Evolutionary conservation across 2,797 vertebrate genomes (phyloP), one percentile per base, ranked within the genome.

Genomic region (Toxotes lorentzi): DNA sequence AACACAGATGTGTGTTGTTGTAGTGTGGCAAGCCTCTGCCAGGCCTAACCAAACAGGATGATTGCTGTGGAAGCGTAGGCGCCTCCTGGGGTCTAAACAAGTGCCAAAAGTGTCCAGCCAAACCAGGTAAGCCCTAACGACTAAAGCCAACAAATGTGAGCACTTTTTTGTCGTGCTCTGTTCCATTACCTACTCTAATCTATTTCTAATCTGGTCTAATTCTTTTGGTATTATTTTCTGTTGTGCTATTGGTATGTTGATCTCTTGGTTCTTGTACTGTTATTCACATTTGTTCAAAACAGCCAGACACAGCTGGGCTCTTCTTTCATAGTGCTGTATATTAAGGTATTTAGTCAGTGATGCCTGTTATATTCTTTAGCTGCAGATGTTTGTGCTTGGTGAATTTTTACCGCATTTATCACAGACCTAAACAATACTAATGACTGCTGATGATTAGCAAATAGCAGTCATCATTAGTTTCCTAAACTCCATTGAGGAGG

Each of bases 61-160:
- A 98, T 90, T 99, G 97, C 93, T 99, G 98, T 6, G 96, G 97
- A 89, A 98, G 97, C 4, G 94, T 99, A 80, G 97, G 97, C 14
- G 93, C 96, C 79, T 97, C 97, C 81, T 97, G 97, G 97, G 97
- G 97, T 63, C 32, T 93, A n/a, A 94, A 96, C 90, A 94, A 89
- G 91, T 93, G 97, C 93, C 95, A 95, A 51, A 94, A 96, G 78
- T 91, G 97, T 88, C 96, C 97, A 38, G 92, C 90, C 21, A 97
- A 97, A 94, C 97, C 97, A 95, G 97, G 97, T 99, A 93, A 95
- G 75, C 81, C 82, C n/a, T 10, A 21, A 66, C 51, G 35, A 83
- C 70, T 57, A n/a, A 88, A 73, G 41, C 59, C 62, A 65, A 82
- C 21, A 72, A 34, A 65, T 53, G 50, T 50, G 50, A 78, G 56